Evolutionary conservation across 2,797 vertebrate species (phyloP).

Genomic region (Lagodon rhomboides): DNA sequence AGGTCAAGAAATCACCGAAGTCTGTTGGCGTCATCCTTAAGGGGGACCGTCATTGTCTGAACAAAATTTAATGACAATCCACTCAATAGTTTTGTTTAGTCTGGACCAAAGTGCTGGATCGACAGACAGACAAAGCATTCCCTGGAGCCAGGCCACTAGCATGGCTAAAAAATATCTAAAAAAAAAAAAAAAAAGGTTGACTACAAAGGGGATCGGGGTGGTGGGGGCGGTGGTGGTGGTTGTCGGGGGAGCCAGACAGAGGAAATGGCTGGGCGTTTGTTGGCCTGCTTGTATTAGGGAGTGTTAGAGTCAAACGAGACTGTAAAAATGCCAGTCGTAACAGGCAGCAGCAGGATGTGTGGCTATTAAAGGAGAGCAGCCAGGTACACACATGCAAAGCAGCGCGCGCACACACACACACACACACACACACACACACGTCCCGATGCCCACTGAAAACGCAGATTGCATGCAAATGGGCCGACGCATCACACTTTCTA

Average conservation of each 20-base stretch:
- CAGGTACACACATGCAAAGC: conserved; percentile 71
- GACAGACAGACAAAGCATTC: neutral
- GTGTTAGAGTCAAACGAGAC: conserved; percentile 79
- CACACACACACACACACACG: neutral
- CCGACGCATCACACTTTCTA: conserved; percentile 59
- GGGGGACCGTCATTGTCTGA: neutral
- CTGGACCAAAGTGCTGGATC: neutral
- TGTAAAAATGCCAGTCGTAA: conserved; percentile 85
- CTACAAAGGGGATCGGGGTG: conserved; percentile 45
- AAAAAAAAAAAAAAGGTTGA: conserved; percentile 28
- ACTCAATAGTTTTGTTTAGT: neutral
- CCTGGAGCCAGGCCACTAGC: conserved; percentile 24
- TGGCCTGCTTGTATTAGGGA: conserved; percentile 73
- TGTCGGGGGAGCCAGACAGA: conserved; percentile 70
- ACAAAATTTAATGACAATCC: neutral
- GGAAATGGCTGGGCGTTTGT: conserved; percentile 76
- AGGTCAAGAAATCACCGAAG: neutral
- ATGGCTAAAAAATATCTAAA: neutral
- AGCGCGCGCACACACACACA: conserved; percentile 27
- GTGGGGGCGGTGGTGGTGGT: neutral
- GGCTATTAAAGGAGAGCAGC: conserved; percentile 68
- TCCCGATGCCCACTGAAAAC: conserved; percentile 33
- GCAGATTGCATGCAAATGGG: conserved; percentile 72
- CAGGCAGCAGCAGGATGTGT: conserved; percentile 77
- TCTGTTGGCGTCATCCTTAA: neutral